Evolutionary conservation across 2,888 invertebrate species (phyloP), one percentile per base, ranked within the genome.

Genomic region (Eupithecia subumbrata): DNA sequence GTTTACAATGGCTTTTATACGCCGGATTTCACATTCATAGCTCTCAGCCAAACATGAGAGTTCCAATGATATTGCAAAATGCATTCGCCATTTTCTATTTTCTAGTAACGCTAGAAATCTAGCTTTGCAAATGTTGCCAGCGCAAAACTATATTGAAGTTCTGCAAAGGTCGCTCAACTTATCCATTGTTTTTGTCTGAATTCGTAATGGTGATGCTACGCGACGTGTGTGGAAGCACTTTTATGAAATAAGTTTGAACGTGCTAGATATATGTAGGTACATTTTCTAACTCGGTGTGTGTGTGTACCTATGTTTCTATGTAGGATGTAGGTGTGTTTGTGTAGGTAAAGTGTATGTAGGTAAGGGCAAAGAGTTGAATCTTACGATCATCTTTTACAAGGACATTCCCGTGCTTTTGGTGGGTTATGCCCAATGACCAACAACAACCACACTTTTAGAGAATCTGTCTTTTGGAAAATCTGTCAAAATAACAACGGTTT

Each of bases 131-230:
- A 25, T 60, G 64, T 64, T 64, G 77, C 69, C 77, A 79, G 79
- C 76, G 79, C 76, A 78, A 80, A 82, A 75, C 79, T 78, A 78
- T 78, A 78, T 71, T 73, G 77, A 68, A 79, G 73, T 76, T 79
- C 76, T 74, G 76, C 64, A 79, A 64, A 79, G 78, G 72, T 77
- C 71, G 70, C 74, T 75, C 77, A 77, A 76, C 79, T 75, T 75
- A n/a, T 11, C 34, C 22, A 12, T 69, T 64, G 56, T 64, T 72
- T 63, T 72, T 16, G 34, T 68, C 70, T 71, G 45, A 67, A 66
- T 48, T 18, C 34, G 45, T 68, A 30, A 69, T 70, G n/a, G 71
- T 30, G 70, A 72, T 64, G 52, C 48, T 72, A 34, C 60, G 74
- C 60, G 68, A 69, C 63, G 48, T 64, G 63, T 72, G 68, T 64